phyloP scores from a whole-genome alignment of 1,140 invertebrate genomes.

The Chymomyza costata region DNA sequence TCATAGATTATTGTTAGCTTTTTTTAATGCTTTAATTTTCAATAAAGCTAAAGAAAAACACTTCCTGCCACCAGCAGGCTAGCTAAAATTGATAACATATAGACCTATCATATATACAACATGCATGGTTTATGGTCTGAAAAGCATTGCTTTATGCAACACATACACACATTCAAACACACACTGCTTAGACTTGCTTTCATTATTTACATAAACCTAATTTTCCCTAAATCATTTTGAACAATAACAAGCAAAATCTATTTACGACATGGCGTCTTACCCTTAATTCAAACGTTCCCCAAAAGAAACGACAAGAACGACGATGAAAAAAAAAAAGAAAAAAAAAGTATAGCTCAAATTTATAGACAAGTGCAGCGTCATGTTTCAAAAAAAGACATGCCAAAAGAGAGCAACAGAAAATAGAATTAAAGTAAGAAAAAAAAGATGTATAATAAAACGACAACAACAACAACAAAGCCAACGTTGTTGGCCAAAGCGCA shows the following conservation, averaged over 20 bases:
- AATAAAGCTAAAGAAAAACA: no score
- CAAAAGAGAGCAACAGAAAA: conserved; percentile 8
- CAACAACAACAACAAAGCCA: conserved; percentile 25
- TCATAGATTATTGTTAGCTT: no score
- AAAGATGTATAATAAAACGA: conserved; percentile 49
- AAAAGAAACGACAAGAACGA: not conserved
- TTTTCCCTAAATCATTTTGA: conserved; percentile 73
- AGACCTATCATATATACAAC: no score
- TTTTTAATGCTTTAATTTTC: no score
- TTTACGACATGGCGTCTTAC: conserved; percentile 46
- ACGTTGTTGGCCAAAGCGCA: conserved; percentile 29
- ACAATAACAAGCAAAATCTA: conserved; percentile 70
- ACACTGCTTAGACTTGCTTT: no score
- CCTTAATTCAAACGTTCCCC: conserved; percentile 24
- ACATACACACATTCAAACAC: no score
- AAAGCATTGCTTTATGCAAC: not conserved
- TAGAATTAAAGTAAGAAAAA: conserved; percentile 5
- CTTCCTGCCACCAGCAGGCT: no score
- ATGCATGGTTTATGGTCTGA: no score
- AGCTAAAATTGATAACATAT: no score
- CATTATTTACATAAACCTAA: conserved; percentile 74
- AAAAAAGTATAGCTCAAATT: conserved; percentile 43
- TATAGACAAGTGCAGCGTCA: conserved; percentile 53
- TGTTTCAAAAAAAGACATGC: conserved; percentile 16
- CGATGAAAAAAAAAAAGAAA: conserved; percentile 17